These are phyloP conservation scores for Pangasius macronema DNA, from an alignment of 2,797 vertebrate genomes.

Conservation along the genomic window DNA sequence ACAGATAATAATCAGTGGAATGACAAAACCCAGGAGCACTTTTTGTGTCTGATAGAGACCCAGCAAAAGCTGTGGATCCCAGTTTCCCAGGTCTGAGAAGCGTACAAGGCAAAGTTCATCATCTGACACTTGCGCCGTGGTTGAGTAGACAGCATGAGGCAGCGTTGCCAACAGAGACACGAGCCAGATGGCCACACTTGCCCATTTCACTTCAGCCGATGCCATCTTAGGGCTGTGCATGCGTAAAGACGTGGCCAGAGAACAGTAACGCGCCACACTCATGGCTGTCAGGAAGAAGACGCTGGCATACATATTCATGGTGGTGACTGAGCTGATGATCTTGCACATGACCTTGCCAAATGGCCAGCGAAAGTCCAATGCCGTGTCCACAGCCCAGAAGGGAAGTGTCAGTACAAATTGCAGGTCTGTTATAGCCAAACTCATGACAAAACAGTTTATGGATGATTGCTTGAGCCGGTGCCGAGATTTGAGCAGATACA, in stretches of 20 bases:
- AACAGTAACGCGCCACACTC: conserved; percentile 76
- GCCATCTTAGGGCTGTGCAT: conserved; percentile 65
- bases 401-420: conserved; percentile 78
- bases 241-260: conserved; percentile 71
- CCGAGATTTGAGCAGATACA: conserved; percentile 74
- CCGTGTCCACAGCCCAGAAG: conserved; percentile 76
- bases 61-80: conserved; percentile 77
- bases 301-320: conserved; percentile 80
- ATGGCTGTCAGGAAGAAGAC: conserved; percentile 79
- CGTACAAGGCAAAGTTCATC: conserved; percentile 76
- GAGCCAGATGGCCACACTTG: conserved; percentile 73
- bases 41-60: conserved; percentile 78
- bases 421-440: conserved; percentile 73
- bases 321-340: conserved; percentile 75
- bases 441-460: conserved; percentile 76
- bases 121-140: conserved; percentile 74
- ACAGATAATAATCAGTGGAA: conserved; percentile 71
- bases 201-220: conserved; percentile 67
- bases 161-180: conserved; percentile 72
- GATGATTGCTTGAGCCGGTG: conserved; percentile 68
- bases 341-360: conserved; percentile 76
- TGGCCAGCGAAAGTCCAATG: conserved; percentile 79
- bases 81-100: conserved; percentile 71
- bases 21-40: conserved; percentile 74
- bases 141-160: conserved; percentile 78